phyloP scores from a whole-genome alignment of 2,797 vertebrate species.

The Clarias pachynema region DNA sequence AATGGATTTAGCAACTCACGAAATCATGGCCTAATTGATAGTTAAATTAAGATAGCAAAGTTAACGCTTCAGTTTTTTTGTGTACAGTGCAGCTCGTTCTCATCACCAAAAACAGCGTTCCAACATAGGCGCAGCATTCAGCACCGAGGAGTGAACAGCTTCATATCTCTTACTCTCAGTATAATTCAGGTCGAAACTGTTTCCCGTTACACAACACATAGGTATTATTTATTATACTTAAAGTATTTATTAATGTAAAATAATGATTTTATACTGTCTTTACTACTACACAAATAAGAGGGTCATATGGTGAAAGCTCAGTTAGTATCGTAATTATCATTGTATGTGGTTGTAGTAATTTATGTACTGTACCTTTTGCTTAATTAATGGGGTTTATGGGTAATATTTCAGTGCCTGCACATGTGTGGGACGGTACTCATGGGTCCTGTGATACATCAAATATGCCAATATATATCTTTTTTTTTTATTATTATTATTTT shows the following conservation, averaged over 20 bases:
- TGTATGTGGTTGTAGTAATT: background rate
- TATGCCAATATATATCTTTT: too few species aligned
- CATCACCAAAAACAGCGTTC: background rate
- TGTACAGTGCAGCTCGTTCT: background rate
- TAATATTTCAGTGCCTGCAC: constrained; percentile 20
- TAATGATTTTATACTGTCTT: background rate
- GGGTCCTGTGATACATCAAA: background rate
- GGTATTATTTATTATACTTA: background rate
- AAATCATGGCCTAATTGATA: background rate
- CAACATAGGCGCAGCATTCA: background rate
- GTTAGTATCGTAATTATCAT: background rate
- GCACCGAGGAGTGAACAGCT: constrained; percentile 15
- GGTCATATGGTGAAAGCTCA: background rate
- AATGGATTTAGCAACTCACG: background rate
- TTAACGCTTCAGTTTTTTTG: background rate
- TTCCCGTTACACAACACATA: background rate
- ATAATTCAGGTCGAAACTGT: background rate
- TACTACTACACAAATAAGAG: background rate
- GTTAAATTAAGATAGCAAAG: background rate
- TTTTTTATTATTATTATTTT: too few species aligned
- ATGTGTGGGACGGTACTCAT: background rate
- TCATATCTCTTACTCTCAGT: background rate
- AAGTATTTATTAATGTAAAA: too few species aligned
- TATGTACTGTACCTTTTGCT: background rate
- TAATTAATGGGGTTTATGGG: constrained; percentile 13